phyloP scores from a whole-genome alignment of 1,140 invertebrate species.

The Ceratosolen solmsi region DNA sequence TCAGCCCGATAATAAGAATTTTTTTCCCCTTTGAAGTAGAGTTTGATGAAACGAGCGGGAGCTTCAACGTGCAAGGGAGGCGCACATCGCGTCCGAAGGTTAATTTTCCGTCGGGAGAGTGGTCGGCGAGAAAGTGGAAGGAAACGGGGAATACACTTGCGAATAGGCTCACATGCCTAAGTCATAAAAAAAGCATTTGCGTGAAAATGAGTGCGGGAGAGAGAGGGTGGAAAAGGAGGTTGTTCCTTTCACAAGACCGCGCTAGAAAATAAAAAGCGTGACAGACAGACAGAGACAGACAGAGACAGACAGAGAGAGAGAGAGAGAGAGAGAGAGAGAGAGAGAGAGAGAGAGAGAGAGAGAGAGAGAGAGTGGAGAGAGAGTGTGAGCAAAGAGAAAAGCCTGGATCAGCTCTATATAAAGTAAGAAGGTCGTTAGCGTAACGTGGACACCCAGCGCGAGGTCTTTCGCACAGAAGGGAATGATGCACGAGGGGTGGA shows the following conservation, averaged over 20 bases:
- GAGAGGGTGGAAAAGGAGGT: background rate
- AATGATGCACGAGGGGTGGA: background rate
- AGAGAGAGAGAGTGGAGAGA: background rate
- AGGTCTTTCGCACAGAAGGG: background rate
- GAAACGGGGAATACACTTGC: background rate
- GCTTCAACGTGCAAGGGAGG: background rate
- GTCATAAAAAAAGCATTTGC: slow-evolving; percentile 7
- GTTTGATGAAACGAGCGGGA: too few species aligned
- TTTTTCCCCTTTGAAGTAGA: too few species aligned
- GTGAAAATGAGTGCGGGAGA: background rate
- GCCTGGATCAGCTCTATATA: too few species aligned
- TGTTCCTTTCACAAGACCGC: background rate
- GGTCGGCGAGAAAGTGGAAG: background rate
- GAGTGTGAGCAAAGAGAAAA: background rate
- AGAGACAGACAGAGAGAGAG: background rate
- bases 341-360: background rate
- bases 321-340: background rate
- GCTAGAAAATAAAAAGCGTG: background rate
- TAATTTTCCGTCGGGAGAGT: background rate
- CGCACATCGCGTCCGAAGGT: background rate
- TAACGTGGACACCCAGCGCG: background rate
- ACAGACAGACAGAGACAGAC: background rate
- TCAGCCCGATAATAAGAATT: too few species aligned
- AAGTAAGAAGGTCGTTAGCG: background rate
- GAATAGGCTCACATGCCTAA: background rate